Base-by-base conservation (phyloP, 2,113 vertebrate species). In the Electrona antarctica region DNA sequence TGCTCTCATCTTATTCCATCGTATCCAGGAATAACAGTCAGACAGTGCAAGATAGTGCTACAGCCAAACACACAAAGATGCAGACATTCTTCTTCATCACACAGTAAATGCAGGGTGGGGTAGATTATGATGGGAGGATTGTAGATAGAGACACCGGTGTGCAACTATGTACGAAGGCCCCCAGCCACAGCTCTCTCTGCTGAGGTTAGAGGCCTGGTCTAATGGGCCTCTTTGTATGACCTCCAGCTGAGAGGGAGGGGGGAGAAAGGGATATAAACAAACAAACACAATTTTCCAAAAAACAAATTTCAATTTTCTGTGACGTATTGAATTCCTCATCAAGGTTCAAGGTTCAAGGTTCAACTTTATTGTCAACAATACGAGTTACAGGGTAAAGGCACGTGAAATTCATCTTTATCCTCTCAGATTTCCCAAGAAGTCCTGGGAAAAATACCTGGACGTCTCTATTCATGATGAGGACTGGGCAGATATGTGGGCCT, bases 51-150 rank as follows among this genome's bases (percentile, higher is more conserved):
- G 51, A 8, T 49, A 15, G 46, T 10, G 12, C 46, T 41, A 48
- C 51, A 56, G 60, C 47, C 48, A 54, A 15, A 54, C 7, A 1
- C 2, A 11, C 2, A 54, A 6, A 21, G 15, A 78, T 51, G 58
- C 57, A 72, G 69, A 59, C 48, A 1, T 8, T 59, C 7, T 64
- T 12, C 11, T 71, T 52, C 33, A 54, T 7, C 11, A 69, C 52
- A 67, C 51, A 41, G 6, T 7, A 41, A 79, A 78, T 47, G 9
- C 69, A 75, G 82, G 73, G 29, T 9, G 72, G 73, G 5, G 33
- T 41, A 41, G 3, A 41, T 41, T 4, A 41, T 41, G 3, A 41
- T 41, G 3, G 33, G 33, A 48, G 67, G 79, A 69, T 73, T 33
- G 45, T 48, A 50, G 64, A 0, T 10, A 21, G 21, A 21, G 21